These are phyloP conservation scores for Catamblyrhynchus diadema DNA, from an alignment of 2,797 vertebrate genomes.

Conservation along the genomic window DNA sequence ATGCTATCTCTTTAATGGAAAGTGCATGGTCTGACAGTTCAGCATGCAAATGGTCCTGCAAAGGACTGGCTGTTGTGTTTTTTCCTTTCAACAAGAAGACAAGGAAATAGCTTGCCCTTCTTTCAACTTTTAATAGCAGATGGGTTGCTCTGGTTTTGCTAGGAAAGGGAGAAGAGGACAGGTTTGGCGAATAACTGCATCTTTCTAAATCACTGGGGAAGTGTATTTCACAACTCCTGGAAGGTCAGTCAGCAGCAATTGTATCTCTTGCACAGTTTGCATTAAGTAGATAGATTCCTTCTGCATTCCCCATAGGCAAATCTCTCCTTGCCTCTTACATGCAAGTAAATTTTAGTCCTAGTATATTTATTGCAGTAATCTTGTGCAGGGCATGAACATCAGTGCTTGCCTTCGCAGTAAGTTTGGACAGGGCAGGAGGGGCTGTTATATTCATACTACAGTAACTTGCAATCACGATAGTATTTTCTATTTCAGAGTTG, in stretches of 20 bases:
- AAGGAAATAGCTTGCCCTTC: constrained; percentile 71
- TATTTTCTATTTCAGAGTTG: not conserved
- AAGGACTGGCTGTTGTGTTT: constrained; percentile 71
- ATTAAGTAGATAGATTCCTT: constrained; percentile 71
- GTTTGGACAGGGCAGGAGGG: not conserved
- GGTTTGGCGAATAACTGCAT: constrained; percentile 72
- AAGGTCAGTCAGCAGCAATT: constrained; percentile 82
- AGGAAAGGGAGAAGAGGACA: constrained; percentile 71
- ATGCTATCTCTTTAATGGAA: constrained; percentile 96
- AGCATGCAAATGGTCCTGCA: constrained; percentile 82
- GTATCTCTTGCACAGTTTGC: constrained; percentile 79
- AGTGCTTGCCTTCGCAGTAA: not conserved
- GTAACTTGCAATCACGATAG: not conserved
- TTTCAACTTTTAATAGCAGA: constrained; percentile 80
- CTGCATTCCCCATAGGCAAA: not conserved
- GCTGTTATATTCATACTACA: not conserved
- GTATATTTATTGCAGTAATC: not conserved
- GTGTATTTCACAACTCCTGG: constrained; percentile 71
- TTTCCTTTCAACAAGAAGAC: constrained; percentile 69
- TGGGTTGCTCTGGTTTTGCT: constrained; percentile 74
- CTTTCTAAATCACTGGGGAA: constrained; percentile 75
- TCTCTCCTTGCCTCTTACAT: not conserved
- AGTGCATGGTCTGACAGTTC: constrained; percentile 89
- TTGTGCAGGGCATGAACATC: not conserved
- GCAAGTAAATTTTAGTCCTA: not conserved